Evolutionary conservation across 1,140 invertebrate genomes (phyloP), one percentile per base, ranked within the genome.

Genomic region (Magallana angulata): DNA sequence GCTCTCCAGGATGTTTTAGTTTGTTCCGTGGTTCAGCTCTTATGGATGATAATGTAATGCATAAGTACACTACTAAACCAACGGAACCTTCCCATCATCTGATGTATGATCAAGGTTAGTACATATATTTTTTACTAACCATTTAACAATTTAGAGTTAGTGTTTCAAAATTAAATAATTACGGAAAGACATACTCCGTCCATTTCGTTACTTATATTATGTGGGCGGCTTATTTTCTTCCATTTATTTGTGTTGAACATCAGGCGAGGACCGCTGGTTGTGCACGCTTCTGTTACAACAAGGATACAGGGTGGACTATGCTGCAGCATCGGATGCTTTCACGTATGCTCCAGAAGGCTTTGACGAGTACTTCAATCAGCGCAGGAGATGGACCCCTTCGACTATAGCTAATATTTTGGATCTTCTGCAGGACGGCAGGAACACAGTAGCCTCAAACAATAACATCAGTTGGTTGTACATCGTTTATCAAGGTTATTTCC

Each of bases 391-490:
- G 96, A 96, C 96, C 58, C 96, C 96, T 1, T 96, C 96, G 6
- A 97, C 96, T 12, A 95, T 96, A 92, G 96, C 96, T 84, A 97
- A 97, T 92, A 96, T 97, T 64, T 94, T 96, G 88, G 96, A 97
- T 91, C 92, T 97, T 7, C 91, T 97, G 0, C 91, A 93, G 14
- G 95, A 96, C 83, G 96, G 95, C 90, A 94, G 94, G 87, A 93
- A 94, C 80, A 96, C 96, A 5, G 94, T 96, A 7, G 91, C 94
- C 84, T 93, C 95, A 14, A 97, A 97, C 91, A 95, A 96, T 71
- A 96, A 96, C 89, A 96, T 97, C 87, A 96, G 96, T 12, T 93
- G 95, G 7, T 95, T 95, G 56, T 96, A 96, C 88, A 96, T 96
- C 81, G 86, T 94, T 3, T 94, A 94, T 87, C 93, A 95, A 30